Percentiles rank a stretch among this genome's conserved stretches.
Conservation (phyloP, 2,113 vertebrate genomes). For the Otocyon megalotis region DNA sequence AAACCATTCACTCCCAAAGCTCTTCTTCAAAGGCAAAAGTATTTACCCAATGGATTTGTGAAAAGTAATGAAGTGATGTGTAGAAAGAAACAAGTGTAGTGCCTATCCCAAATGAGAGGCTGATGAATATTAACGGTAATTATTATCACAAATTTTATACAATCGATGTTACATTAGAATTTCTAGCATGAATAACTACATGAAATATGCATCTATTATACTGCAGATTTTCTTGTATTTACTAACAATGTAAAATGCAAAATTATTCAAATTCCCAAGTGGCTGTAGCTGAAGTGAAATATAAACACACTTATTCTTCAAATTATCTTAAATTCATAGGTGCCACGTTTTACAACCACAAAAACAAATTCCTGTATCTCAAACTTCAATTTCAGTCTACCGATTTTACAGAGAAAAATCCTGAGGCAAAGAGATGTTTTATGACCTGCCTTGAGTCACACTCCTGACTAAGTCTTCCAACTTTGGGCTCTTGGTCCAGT, state of each 20-base stretch:
- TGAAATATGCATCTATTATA: background rate
- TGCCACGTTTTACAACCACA: background rate
- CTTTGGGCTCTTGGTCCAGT: background rate
- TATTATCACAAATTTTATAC: background rate
- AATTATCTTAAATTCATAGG: background rate
- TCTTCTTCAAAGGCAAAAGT: background rate
- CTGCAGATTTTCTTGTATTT: background rate
- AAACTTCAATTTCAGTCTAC: background rate
- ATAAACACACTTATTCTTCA: background rate
- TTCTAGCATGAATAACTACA: background rate
- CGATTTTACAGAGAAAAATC: background rate
- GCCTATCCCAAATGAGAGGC: background rate
- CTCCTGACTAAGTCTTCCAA: background rate
- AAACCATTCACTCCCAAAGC: background rate
- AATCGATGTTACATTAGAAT: background rate
- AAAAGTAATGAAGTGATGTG: background rate
- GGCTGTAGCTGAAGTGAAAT: background rate
- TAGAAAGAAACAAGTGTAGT: background rate
- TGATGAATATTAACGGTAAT: background rate
- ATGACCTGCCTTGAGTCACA: background rate
- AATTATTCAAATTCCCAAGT: background rate
- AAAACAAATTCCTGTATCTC: background rate
- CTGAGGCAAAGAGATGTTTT: background rate
- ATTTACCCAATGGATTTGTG: background rate
- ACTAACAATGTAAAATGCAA: background rate